These are phyloP conservation scores for Hydractinia symbiolongicarpus DNA, from an alignment of 30 jellyfish, hydroid and myxozoan genomes.

Conservation along the genomic window DNA sequence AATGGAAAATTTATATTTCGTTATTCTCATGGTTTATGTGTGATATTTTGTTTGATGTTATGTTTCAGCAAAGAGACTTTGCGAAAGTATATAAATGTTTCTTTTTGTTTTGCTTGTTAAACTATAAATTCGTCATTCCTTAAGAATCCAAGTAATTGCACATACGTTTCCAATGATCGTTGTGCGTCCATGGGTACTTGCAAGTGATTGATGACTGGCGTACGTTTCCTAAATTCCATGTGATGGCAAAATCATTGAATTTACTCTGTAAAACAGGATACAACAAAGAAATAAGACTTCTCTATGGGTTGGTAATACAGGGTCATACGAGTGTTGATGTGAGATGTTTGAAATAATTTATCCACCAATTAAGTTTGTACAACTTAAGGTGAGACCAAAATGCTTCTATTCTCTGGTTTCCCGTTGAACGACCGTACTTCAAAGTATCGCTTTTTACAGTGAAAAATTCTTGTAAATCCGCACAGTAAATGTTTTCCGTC, in stretches of 20 bases:
- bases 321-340: neutral
- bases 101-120: no score
- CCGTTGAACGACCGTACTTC: neutral
- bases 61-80: no score
- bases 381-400: neutral
- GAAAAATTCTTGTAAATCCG: neutral
- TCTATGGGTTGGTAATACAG: neutral
- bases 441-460: no score
- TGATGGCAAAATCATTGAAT: conserved; percentile 4
- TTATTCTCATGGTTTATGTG: no score
- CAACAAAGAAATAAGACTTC: conserved; percentile 11
- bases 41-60: no score
- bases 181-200: no score
- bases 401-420: neutral
- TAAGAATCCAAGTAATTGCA: no score
- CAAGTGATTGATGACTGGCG: conserved; percentile 11
- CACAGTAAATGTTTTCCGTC: neutral
- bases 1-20: no score
- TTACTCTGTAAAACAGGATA: conserved; percentile 6
- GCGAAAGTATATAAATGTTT: no score
- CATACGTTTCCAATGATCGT: no score
- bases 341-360: neutral
- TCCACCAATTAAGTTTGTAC: neutral
- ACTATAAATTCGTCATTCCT: no score
- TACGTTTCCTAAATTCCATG: neutral